These are phyloP conservation scores for Urocitellus parryii DNA, from an alignment of 2,113 vertebrate genomes.

Conservation along the genomic window DNA sequence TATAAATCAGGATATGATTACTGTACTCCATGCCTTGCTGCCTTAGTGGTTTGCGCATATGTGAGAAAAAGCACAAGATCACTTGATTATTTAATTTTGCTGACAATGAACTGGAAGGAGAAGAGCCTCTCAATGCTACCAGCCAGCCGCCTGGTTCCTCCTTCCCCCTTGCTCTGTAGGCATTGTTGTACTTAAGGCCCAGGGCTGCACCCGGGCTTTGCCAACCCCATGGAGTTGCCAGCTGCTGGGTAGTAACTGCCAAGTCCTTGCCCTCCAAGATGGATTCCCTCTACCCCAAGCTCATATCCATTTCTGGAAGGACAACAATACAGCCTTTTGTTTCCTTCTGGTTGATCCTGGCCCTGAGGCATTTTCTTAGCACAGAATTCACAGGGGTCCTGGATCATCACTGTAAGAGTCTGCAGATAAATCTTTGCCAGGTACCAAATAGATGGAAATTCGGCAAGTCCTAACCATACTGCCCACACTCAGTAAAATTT, in stretches of 20 bases:
- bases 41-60: neutral
- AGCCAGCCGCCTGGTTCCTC: neutral
- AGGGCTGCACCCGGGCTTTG: neutral
- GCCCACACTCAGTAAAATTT: neutral
- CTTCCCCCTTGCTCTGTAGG: neutral
- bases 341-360: neutral
- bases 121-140: neutral
- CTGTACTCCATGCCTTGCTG: neutral
- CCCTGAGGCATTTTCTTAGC: neutral
- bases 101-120: neutral
- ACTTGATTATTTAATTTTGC: slow-evolving; percentile 45
- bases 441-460: neutral
- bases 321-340: slow-evolving; percentile 17
- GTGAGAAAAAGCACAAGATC: neutral
- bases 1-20: neutral
- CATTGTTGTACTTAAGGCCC: neutral
- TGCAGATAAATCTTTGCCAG: neutral
- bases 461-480: neutral
- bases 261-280: neutral
- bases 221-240: slow-evolving; percentile 11
- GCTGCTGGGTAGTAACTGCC: slow-evolving; percentile 4
- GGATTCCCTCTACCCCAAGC: neutral
- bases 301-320: slow-evolving; percentile 24
- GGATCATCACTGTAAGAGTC: neutral
- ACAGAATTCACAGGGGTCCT: neutral